phyloP scores from a whole-genome alignment of 2,797 vertebrate genomes.

The Sylvia borin region DNA sequence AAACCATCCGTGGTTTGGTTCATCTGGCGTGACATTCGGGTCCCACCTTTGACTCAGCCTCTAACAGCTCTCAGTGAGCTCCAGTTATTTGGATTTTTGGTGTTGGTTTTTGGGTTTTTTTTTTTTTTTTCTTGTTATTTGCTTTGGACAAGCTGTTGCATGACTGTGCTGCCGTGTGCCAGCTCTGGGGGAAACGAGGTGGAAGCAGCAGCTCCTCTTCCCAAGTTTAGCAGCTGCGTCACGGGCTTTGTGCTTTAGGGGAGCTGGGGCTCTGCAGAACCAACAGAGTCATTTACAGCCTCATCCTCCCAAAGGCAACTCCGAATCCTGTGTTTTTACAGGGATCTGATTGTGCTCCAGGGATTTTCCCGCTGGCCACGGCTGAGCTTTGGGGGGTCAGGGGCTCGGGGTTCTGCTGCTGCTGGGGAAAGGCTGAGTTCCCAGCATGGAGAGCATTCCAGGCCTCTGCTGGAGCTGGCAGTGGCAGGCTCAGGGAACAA shows the following conservation, averaged over 20 bases:
- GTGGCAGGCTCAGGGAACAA: rapidly evolving
- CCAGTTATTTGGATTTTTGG: not conserved
- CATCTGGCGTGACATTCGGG: not conserved
- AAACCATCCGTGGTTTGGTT: not conserved
- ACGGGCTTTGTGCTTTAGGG: not conserved
- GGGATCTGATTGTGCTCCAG: not conserved
- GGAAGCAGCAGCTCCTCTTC: not conserved
- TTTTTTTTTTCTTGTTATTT: not conserved
- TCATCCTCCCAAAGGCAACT: not conserved
- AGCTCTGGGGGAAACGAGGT: not conserved
- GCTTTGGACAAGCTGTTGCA: slow-evolving; percentile 48
- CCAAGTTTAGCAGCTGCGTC: not conserved
- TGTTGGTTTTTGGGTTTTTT: not conserved
- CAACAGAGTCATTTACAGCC: not conserved
- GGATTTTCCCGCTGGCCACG: not conserved
- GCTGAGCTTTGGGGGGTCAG: rapidly evolving
- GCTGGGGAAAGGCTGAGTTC: not conserved
- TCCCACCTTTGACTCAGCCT: slow-evolving; percentile 18
- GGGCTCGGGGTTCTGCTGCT: rapidly evolving
- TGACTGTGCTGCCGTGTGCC: not conserved
- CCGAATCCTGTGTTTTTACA: rapidly evolving
- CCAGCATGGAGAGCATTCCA: rapidly evolving
- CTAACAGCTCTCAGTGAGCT: not conserved
- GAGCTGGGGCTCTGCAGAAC: not conserved
- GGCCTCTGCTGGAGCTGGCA: rapidly evolving